These are phyloP conservation scores for Tokudaia muenninki DNA, from an alignment of 2,797 vertebrate genomes.

Conservation along the genomic window DNA sequence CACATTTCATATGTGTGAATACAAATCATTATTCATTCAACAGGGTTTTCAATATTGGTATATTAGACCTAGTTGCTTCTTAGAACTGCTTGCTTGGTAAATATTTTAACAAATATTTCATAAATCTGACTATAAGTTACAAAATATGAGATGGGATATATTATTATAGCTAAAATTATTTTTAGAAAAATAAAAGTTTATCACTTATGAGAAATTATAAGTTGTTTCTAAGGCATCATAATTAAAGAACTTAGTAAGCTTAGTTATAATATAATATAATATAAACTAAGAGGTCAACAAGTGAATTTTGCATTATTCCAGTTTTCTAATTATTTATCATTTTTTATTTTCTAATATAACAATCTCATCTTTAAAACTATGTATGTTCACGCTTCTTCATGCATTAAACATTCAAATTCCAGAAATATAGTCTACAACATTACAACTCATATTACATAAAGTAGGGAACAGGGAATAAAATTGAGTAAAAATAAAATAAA, in stretches of 20 bases:
- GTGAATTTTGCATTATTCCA: not conserved
- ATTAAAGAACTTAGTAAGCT: not conserved
- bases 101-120: constrained; percentile 67
- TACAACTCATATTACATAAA: constrained; percentile 21
- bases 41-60: constrained; percentile 39
- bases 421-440: not conserved
- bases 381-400: not conserved
- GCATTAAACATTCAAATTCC: constrained; percentile 18
- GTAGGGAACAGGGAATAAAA: not conserved
- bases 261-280: not conserved
- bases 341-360: not conserved
- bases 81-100: constrained; percentile 69
- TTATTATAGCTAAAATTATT: constrained; percentile 62
- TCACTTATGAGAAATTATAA: constrained; percentile 1
- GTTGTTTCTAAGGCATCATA: constrained; percentile 10
- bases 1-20: constrained; percentile 70
- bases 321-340: constrained; percentile 32
- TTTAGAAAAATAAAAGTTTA: constrained; percentile 33
- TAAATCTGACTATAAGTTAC: constrained; percentile 57
- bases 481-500: no score
- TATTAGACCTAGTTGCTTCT: constrained; percentile 63
- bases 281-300: not conserved
- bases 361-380: not conserved
- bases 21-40: constrained; percentile 68
- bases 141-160: constrained; percentile 60